Conservation (phyloP, 2,797 vertebrate species). For the Naso thynnoides region DNA sequence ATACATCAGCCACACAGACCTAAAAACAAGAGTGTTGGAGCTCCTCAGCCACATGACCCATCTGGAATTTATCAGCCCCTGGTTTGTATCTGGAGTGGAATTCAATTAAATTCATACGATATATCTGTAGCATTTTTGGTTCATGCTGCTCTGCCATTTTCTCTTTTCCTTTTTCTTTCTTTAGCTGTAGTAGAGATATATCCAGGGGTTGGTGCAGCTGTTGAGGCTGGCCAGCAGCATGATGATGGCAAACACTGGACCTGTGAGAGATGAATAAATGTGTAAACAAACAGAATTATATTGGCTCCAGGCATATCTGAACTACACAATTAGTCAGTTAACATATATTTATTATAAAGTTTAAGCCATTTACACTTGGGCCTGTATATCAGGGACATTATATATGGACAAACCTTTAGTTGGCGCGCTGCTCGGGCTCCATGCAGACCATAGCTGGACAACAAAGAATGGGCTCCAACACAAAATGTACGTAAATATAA, state of each 20-base stretch:
- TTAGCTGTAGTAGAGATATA: constrained; percentile 87
- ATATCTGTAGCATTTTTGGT: not conserved
- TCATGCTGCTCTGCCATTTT: not conserved
- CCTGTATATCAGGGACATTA: not conserved
- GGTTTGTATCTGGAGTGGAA: not conserved
- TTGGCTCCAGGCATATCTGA: not conserved
- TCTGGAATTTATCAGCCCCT: not conserved
- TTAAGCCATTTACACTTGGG: too few species aligned
- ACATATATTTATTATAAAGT: too few species aligned
- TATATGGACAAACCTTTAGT: constrained; percentile 76
- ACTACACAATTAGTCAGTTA: too few species aligned
- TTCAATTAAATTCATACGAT: not conserved
- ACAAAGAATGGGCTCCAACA: constrained; percentile 93
- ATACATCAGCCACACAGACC: not conserved
- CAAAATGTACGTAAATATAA: constrained; percentile 87
- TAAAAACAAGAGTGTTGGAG: not conserved
- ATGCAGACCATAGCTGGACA: constrained; percentile 92
- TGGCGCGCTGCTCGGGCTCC: constrained; percentile 87
- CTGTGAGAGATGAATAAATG: constrained; percentile 63
- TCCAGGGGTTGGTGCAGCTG: constrained; percentile 91
- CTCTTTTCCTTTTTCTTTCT: not conserved
- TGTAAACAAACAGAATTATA: not conserved
- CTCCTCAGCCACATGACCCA: not conserved
- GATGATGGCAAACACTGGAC: constrained; percentile 86
- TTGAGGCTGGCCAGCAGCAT: constrained; percentile 90